These are phyloP conservation scores for Sturmia bella DNA, from an alignment of 2,888 invertebrate species.

Conservation along the genomic window DNA sequence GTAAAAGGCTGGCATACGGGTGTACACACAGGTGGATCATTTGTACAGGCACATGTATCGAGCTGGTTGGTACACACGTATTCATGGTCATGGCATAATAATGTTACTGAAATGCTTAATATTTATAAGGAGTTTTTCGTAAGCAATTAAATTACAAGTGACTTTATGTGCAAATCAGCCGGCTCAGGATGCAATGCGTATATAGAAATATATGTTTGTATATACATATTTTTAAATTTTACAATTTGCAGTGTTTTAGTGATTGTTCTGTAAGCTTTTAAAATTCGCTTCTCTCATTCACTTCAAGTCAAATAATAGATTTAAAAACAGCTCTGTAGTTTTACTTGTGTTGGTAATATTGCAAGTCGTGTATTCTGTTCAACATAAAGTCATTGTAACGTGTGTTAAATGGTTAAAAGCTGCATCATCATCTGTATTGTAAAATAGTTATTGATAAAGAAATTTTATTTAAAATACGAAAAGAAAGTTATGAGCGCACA, in stretches of 20 bases:
- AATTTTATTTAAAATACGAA: constrained; percentile 23
- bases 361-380: constrained; percentile 26
- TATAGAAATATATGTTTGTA: not conserved
- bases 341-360: constrained; percentile 23
- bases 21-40: not conserved
- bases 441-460: constrained; percentile 3
- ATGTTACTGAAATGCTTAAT: not conserved
- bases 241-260: constrained; percentile 26
- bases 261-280: constrained; percentile 62
- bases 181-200: constrained; percentile 44
- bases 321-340: constrained; percentile 49
- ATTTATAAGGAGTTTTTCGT: constrained; percentile 12
- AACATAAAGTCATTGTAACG: constrained; percentile 63
- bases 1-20: constrained; percentile 1
- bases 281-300: constrained; percentile 20
- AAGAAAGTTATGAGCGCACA: constrained; percentile 49
- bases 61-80: not conserved
- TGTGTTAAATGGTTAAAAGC: constrained; percentile 69
- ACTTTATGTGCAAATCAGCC: constrained; percentile 50
- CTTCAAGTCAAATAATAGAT: constrained; percentile 24
- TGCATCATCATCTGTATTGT: constrained; percentile 60
- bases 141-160: constrained; percentile 61
- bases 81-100: not conserved
- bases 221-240: constrained; percentile 9
- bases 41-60: not conserved